Evolutionary conservation across 2,113 vertebrate genomes (phyloP), one percentile per base, ranked within the genome.

Genomic region (Chiloscyllium plagiosum): DNA sequence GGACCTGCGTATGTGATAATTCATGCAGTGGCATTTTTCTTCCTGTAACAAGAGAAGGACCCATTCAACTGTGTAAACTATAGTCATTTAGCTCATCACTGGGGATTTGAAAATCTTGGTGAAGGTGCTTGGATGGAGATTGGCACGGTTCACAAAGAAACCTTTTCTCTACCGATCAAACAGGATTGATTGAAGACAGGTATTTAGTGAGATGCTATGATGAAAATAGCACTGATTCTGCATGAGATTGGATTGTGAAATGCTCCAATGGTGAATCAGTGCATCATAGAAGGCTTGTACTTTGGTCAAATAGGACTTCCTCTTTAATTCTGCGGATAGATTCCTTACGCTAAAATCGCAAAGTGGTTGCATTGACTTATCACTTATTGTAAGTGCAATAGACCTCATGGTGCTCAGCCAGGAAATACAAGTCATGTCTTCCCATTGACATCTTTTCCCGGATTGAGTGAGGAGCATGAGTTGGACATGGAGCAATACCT

Each of bases 21-120:
- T 95, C 69, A 70, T 70, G 69, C 20, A 52, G 26, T 52, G 12
- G 26, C 47, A 72, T 50, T 95, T 13, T 26, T 95, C 72, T 50
- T 95, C 37, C 69, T 70, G 12, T 72, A 52, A 95, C 52, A 42
- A 95, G 22, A 95, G 68, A 52, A 72, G 94, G 87, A n/a, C 87
- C 86, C 87, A 90, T 90, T 95, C 69, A 90, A 65, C 47, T 95
- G 69, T 52, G 68, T 29, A 72, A 50, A 47, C 26, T 72, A 17
- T 26, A 76, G 69, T 47, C 94, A 95, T 76, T 70, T 95, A 42
- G 24, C 94, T 94, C 37, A 20, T 50, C 66, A 95, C 52, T 42
- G 72, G 69, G 69, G 42, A 76, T 72, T 95, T 76, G 50, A 52
- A 76, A 95, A 76, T 76, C 42, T 95, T 72, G 37, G 69, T 69